Percentiles rank a stretch among this genome's conserved stretches.
Conservation (phyloP, 2,888 invertebrate genomes). For the Andricus curvator region DNA sequence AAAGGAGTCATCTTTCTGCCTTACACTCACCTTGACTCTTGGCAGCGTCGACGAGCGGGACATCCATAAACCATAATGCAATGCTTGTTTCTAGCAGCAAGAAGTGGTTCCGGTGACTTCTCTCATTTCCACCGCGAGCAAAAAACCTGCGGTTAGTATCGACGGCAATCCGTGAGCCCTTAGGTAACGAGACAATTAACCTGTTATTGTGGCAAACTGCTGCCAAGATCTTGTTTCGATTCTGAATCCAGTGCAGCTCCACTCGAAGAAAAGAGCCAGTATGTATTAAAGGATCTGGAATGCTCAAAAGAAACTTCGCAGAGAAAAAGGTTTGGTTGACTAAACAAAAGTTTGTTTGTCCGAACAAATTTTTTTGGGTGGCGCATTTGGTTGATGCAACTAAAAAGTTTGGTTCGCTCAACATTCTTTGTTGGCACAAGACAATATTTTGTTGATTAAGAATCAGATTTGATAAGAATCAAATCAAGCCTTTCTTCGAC, state of each 20-base stretch:
- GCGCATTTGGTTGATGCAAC: too few relatives aligned
- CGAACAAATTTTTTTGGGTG: too few relatives aligned
- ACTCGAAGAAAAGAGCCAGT: neutral
- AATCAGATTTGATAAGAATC: too few relatives aligned
- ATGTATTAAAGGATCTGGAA: neutral
- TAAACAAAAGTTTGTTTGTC: neutral
- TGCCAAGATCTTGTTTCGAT: slow-evolving; percentile 45
- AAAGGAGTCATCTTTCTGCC: slow-evolving; percentile 5
- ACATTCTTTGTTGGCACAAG: too few relatives aligned
- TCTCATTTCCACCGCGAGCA: slow-evolving; percentile 55
- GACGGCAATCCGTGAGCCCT: slow-evolving; percentile 36
- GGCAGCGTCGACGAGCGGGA: slow-evolving; percentile 43
- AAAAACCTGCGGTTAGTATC: slow-evolving; percentile 50
- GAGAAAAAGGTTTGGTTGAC: neutral
- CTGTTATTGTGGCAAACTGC: slow-evolving; percentile 50
- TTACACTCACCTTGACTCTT: neutral
- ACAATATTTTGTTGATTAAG: too few relatives aligned
- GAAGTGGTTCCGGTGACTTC: slow-evolving; percentile 61
- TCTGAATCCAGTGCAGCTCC: slow-evolving; percentile 45
- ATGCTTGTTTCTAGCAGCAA: slow-evolving; percentile 54
- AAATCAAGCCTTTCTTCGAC: too few relatives aligned
- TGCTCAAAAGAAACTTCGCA: neutral
- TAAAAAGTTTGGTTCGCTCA: too few relatives aligned
- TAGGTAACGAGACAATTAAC: slow-evolving; percentile 59
- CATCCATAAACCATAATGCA: slow-evolving; percentile 51